Base-by-base conservation (phyloP, 2,797 vertebrate genomes). In the Crocidura indochinensis region DNA sequence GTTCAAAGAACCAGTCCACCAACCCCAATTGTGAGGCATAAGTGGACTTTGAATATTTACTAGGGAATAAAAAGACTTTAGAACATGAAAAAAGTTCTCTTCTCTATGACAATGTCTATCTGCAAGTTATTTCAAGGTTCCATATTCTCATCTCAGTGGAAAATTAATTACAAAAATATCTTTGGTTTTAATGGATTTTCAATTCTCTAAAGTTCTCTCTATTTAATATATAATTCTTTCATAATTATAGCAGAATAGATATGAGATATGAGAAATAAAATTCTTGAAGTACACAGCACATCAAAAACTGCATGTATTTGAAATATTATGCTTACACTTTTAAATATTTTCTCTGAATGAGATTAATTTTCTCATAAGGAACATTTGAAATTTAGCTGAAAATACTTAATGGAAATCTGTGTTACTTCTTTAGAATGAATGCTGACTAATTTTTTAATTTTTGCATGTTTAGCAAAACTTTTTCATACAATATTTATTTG, bases 121-220 rank as follows among this genome's bases (percentile, higher is more conserved):
- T 91, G 73, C 49, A 90, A 95, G 74, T 88, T 95, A 95, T 94
- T 96, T 93, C 87, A 93, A 93, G 71, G 12, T 84, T 92, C 68
- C 84, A 82, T 94, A 87, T 83, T 92, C 19, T 84, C 92, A 88
- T 93, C 14, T 87, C 87, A 96, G 84, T 3, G 7, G 75, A 93
- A 97, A 95, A 95, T 92, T 96, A 93, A 95, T 94, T 96, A 95
- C 73, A 67, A 90, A 4, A 95, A 3, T 74, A 81, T 93, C 76
- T 89, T 29, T 87, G 64, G 20, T 56, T 92, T 95, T 95, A 91
- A 95, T 93, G 76, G 60, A 81, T 92, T 96, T 96, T 95, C 95
- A 92, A 95, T 80, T 29, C 92, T 91, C 79, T 87, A 86, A 71
- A 94, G 53, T 27, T 27, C 22, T 6, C 46, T 64, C 19, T 95